phyloP scores from a whole-genome alignment of 2,113 vertebrate species.

The Barbus barbus region DNA sequence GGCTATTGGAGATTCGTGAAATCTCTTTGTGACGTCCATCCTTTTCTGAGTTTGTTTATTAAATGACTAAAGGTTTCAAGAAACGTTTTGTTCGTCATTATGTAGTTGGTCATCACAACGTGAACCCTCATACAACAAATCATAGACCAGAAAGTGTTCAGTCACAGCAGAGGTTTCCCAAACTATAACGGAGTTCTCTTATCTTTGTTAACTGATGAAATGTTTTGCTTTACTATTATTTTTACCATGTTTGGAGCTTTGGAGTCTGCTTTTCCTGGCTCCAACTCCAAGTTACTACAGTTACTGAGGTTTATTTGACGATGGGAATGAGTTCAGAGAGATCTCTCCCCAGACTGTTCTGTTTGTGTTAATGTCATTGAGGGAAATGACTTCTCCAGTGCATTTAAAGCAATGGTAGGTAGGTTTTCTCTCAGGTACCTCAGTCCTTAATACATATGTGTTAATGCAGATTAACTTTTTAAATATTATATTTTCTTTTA shows the following conservation, averaged over 20 bases:
- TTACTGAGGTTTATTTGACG: constrained; percentile 59
- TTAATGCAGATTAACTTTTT: background rate
- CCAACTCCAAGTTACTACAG: constrained; percentile 47
- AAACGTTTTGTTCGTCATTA: constrained; percentile 38
- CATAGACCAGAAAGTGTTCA: constrained; percentile 15
- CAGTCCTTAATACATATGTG: constrained; percentile 6
- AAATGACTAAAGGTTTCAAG: constrained; percentile 49
- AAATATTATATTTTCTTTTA: too few species aligned
- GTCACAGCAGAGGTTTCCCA: constrained; percentile 14
- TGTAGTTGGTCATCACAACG: constrained; percentile 41
- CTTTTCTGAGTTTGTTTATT: constrained; percentile 16
- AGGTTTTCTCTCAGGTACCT: constrained; percentile 17
- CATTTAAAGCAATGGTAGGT: constrained; percentile 4
- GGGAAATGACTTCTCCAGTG: constrained; percentile 61
- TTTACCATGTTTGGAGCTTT: constrained; percentile 58
- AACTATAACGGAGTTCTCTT: constrained; percentile 1
- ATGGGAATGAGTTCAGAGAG: constrained; percentile 45
- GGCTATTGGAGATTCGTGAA: background rate
- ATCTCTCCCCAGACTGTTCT: constrained; percentile 42
- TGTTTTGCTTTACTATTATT: constrained; percentile 59
- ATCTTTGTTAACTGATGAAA: constrained; percentile 54
- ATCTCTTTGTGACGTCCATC: constrained; percentile 41
- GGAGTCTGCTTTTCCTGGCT: constrained; percentile 58
- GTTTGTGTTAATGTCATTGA: constrained; percentile 50
- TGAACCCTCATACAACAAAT: background rate